Base-by-base conservation (phyloP, 2,113 vertebrate genomes). In the Ardeotis arabs region DNA sequence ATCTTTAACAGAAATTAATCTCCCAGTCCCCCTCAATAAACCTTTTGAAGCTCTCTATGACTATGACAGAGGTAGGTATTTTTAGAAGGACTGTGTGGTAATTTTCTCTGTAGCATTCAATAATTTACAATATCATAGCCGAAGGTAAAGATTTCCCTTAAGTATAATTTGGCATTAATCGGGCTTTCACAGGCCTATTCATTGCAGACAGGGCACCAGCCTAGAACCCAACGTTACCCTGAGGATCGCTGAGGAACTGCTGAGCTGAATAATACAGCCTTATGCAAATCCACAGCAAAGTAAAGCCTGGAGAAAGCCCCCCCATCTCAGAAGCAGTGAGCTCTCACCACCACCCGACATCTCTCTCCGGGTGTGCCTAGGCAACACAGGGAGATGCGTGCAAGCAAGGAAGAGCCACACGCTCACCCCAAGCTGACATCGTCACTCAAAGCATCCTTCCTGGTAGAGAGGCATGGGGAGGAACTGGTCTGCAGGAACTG, bases 1-100 rank as follows among this genome's bases (percentile, higher is more conserved):
- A 92, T 96, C 93, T 97, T 96, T 96, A 97, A 96, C 0, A n/a
- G 86, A 96, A 97, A 97, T 96, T 91, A 94, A 96, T 96, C 90
- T 96, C 84, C 60, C 72, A 94, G 78, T 79, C 82, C 33, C 45
- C 55, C 68, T 93, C 92, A 95, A 84, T 84, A 97, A 96, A 93
- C 53, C 91, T 86, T 95, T 77, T 96, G 93, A 96, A 91, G 75
- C 37, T 82, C 91, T 88, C 60, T 50, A 73, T 19, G 47, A 92
- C 78, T 92, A 67, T 90, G 91, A 96, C 81, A 96, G 75, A 87
- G 55, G 70, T 10, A 92, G 66, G 58, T 95, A 95, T 94, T 97
- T 97, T 96, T 92, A 96, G 94, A 93, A 91, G 78, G 90, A 81
- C 67, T 0, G 1, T 56, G 87, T 28, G 53, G 91, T 80, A 72